Percentiles rank a stretch among this genome's conserved stretches.
These are phyloP conservation scores for Crocidura indochinensis DNA, from an alignment of 2,797 vertebrate species.

Conservation along the genomic window DNA sequence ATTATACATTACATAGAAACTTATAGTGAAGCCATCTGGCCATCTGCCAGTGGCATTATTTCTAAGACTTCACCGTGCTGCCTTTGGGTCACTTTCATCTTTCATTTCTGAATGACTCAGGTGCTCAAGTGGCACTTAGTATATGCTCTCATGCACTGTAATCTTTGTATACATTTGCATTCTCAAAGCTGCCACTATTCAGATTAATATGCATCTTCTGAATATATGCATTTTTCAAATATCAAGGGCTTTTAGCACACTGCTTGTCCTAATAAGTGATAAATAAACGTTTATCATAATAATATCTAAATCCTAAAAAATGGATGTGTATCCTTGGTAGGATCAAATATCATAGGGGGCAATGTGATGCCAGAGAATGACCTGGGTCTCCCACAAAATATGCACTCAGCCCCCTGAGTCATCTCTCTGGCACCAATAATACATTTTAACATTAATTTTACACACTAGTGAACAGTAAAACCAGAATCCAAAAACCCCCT, in stretches of 20 bases:
- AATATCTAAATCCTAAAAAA: constrained; percentile 60
- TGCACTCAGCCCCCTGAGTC: too few relatives aligned
- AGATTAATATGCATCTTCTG: constrained; percentile 15
- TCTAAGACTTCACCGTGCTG: not conserved
- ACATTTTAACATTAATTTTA: too few relatives aligned
- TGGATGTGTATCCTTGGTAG: constrained; percentile 15
- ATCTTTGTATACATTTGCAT: constrained; percentile 5
- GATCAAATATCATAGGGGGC: not conserved
- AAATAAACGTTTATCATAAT: constrained; percentile 67
- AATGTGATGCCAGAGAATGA: too few relatives aligned
- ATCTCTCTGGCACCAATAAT: too few relatives aligned
- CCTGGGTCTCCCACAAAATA: too few relatives aligned
- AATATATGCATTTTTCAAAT: constrained; percentile 36
- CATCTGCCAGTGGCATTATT: not conserved
- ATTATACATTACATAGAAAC: constrained; percentile 54
- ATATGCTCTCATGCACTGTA: constrained; percentile 3
- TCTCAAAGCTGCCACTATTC: constrained; percentile 17
- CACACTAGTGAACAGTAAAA: too few relatives aligned
- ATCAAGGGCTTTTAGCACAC: constrained; percentile 30
- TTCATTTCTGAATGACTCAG: constrained; percentile 38
- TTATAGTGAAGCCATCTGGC: constrained; percentile 51
- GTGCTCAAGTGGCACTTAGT: not conserved
- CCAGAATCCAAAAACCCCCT: too few relatives aligned
- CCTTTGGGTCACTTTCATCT: constrained; percentile 12
- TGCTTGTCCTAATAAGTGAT: constrained; percentile 37